Evolutionary conservation across 2,888 invertebrate genomes (phyloP), one percentile per base, ranked within the genome.

Genomic region (Sinhomidia bicolor): DNA sequence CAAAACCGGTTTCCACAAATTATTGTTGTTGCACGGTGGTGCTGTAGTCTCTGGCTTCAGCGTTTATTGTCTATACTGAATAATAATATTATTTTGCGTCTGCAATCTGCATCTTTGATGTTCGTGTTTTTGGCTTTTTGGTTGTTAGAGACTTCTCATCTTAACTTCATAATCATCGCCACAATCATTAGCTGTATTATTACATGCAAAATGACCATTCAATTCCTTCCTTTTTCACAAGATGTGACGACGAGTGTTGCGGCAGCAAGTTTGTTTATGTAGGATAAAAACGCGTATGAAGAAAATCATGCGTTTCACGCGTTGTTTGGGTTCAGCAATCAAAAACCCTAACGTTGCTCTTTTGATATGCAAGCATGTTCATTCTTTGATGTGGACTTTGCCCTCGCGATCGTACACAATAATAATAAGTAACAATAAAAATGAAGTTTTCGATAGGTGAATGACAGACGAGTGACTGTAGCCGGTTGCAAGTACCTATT

Each of bases 1-100:
- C 81, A 41, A 81, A 86, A 86, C 86, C 86, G 86, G 86, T 86
- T 86, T 86, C 86, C 86, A 79, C 81, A 65, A 44, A 54, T 54
- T 68, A 68, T 54, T 12, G 36, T 79, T 54, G n/a, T 60, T 36
- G 32, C 20, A 23, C 29, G 23, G 10, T 51, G 29, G 14, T 41
- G 44, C 23, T n/a, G n/a, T n/a, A n/a, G n/a, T n/a, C n/a, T n/a
- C n/a, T n/a, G n/a, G n/a, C n/a, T n/a, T n/a, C n/a, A n/a, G n/a
- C n/a, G n/a, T n/a, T n/a, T n/a, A n/a, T n/a, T n/a, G n/a, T n/a
- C n/a, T n/a, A n/a, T n/a, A n/a, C n/a, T n/a, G n/a, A n/a, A n/a
- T n/a, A n/a, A n/a, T n/a, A n/a, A n/a, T n/a, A n/a, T n/a, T n/a
- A n/a, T n/a, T n/a, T n/a, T n/a, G n/a, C n/a, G n/a, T n/a, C n/a